These are phyloP conservation scores for Hermetia illucens DNA, from an alignment of 1,140 invertebrate genomes.

Conservation along the genomic window DNA sequence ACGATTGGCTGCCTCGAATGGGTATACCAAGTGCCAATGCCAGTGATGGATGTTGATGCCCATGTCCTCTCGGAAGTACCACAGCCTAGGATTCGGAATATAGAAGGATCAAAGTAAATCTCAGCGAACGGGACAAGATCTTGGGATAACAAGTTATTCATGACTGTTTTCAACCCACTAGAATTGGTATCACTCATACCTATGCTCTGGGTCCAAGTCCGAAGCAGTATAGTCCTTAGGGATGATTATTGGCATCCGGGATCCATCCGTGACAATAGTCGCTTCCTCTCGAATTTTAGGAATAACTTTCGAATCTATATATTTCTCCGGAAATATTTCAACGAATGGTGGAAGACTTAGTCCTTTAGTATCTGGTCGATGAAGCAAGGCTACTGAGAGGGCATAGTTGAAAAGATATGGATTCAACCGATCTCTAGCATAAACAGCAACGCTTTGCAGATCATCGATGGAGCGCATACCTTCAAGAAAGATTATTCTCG, in stretches of 20 bases:
- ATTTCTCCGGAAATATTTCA: conserved; percentile 64
- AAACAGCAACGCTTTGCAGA: conserved; percentile 50
- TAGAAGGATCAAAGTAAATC: too few species aligned
- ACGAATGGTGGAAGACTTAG: conserved; percentile 52
- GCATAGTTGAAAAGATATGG: conserved; percentile 66
- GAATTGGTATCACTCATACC: too few species aligned
- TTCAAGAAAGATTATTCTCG: conserved; percentile 21
- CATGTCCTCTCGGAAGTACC: conserved; percentile 58
- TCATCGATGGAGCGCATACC: conserved; percentile 56
- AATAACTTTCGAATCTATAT: conserved; percentile 56
- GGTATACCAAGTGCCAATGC: conserved; percentile 75
- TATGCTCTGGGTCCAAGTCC: conserved; percentile 56
- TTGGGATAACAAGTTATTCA: not conserved
- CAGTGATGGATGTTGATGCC: conserved; percentile 67
- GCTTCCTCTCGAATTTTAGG: conserved; percentile 50
- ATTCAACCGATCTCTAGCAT: conserved; percentile 57
- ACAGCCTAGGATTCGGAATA: conserved; percentile 42
- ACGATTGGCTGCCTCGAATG: conserved; percentile 42
- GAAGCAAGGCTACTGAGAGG: conserved; percentile 55
- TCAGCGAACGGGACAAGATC: not conserved
- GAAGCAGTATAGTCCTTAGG: conserved; percentile 58
- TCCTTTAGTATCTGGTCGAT: conserved; percentile 58
- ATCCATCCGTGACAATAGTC: conserved; percentile 43
- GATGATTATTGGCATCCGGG: conserved; percentile 50
- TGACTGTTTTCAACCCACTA: not conserved